These are phyloP conservation scores for Muricea muricata DNA, from an alignment of 92 coral and sea anemone genomes.

Conservation along the genomic window DNA sequence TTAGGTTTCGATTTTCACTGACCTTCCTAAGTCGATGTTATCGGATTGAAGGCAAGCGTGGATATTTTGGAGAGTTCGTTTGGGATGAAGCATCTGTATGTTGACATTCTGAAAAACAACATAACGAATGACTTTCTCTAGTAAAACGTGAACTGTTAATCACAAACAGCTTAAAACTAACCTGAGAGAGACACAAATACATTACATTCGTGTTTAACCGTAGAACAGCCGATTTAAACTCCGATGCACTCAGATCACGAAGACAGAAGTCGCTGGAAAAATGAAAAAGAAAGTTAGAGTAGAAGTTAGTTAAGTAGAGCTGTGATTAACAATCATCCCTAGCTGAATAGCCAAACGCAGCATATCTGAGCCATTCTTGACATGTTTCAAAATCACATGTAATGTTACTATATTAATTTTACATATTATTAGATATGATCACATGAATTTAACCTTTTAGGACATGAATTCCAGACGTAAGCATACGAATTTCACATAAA, in stretches of 20 bases:
- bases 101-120: constrained; percentile 77
- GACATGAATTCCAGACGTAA: too few relatives aligned
- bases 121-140: not conserved
- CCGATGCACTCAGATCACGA: constrained; percentile 78
- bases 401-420: too few relatives aligned
- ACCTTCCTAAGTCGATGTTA: constrained; percentile 87
- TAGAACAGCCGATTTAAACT: constrained; percentile 79
- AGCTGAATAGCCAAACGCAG: too few relatives aligned
- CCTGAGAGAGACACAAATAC: constrained; percentile 95
- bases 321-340: too few relatives aligned
- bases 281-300: not conserved
- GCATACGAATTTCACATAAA: too few relatives aligned
- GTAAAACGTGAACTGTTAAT: not conserved
- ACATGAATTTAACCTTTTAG: too few relatives aligned
- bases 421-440: too few relatives aligned
- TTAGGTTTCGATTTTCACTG: constrained; percentile 16
- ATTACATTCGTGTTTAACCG: constrained; percentile 90
- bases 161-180: constrained; percentile 21
- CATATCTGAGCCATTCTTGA: too few relatives aligned
- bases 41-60: constrained; percentile 79
- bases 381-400: too few relatives aligned
- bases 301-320: too few relatives aligned
- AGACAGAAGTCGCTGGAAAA: constrained; percentile 90
- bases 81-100: constrained; percentile 76
- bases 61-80: constrained; percentile 85